phyloP scores from a whole-genome alignment of 1,140 invertebrate species.

The Rhopalosiphum padi region DNA sequence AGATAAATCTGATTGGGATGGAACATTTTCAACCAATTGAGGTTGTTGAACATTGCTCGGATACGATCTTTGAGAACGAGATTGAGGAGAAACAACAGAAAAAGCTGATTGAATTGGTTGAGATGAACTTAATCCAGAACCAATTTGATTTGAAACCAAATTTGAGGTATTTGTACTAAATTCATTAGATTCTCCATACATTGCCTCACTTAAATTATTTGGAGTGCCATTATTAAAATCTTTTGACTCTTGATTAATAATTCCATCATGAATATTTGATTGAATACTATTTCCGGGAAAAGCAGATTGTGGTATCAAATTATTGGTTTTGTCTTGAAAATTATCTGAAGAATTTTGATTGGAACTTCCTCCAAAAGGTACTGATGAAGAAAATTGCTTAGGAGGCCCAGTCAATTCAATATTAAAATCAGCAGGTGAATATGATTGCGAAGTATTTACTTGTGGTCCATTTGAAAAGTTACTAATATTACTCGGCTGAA shows the following conservation, averaged over 20 bases:
- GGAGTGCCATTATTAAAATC: constrained; percentile 20
- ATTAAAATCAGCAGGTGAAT: constrained; percentile 9
- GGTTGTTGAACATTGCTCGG: constrained; percentile 37
- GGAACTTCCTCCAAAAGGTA: not conserved
- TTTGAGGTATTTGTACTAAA: constrained; percentile 7
- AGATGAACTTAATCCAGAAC: constrained; percentile 36
- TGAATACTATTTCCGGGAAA: constrained; percentile 14
- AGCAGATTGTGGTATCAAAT: not conserved
- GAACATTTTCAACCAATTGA: not conserved
- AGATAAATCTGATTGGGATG: not conserved
- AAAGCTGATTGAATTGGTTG: constrained; percentile 35
- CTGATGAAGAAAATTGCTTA: constrained; percentile 34
- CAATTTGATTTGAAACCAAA: constrained; percentile 6
- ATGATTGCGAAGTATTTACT: not conserved
- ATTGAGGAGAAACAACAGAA: constrained; percentile 45
- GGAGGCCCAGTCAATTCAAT: not conserved
- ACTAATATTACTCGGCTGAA: not conserved
- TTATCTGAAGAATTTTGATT: constrained; percentile 9
- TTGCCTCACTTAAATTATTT: constrained; percentile 22
- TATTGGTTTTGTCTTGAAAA: constrained; percentile 8
- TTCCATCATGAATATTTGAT: not conserved
- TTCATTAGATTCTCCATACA: constrained; percentile 6
- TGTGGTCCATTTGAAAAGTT: not conserved
- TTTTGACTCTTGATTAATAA: constrained; percentile 35
- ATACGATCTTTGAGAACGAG: constrained; percentile 30